A percentile compares a stretch with the other conserved stretches of the same genome.
Conservation (phyloP, 1,140 invertebrate genomes). For the Musca domestica region DNA sequence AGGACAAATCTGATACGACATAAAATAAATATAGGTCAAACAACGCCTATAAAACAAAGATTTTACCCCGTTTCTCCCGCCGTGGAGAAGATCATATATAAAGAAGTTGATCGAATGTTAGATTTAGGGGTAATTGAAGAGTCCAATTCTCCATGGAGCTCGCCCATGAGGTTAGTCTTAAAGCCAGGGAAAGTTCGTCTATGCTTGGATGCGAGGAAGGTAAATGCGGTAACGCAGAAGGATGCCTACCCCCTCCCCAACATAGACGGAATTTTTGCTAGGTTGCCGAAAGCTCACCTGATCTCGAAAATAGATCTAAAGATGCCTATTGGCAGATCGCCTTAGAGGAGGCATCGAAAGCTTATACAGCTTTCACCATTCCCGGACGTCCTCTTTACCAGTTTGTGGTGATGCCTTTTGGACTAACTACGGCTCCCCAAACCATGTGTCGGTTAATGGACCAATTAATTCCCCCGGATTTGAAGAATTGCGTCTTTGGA, state of each 20-base stretch:
- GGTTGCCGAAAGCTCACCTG: conserved; percentile 18
- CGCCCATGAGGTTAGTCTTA: not conserved
- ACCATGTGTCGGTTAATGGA: too few species aligned
- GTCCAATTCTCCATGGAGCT: conserved; percentile 25
- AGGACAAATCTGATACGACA: conserved; percentile 50
- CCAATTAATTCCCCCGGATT: conserved; percentile 26
- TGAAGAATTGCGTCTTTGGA: conserved; percentile 24
- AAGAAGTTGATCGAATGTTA: too few species aligned
- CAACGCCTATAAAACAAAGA: conserved; percentile 23
- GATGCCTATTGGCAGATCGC: too few species aligned
- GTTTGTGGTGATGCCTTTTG: not conserved
- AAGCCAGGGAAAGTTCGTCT: too few species aligned
- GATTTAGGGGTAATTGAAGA: conserved; percentile 6
- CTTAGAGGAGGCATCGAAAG: conserved; percentile 32
- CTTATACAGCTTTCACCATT: conserved; percentile 55
- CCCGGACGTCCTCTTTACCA: too few species aligned
- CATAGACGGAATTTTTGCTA: too few species aligned
- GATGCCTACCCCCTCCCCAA: too few species aligned
- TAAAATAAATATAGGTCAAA: conserved; percentile 26
- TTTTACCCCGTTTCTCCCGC: conserved; percentile 27
- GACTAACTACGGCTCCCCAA: conserved; percentile 38
- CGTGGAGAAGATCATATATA: conserved; percentile 32
- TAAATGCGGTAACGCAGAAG: too few species aligned
- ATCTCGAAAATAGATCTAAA: conserved; percentile 26
- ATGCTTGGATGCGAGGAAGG: too few species aligned